These are phyloP conservation scores for Zaprionus lineosus DNA, from an alignment of 2,888 invertebrate species.

Conservation along the genomic window DNA sequence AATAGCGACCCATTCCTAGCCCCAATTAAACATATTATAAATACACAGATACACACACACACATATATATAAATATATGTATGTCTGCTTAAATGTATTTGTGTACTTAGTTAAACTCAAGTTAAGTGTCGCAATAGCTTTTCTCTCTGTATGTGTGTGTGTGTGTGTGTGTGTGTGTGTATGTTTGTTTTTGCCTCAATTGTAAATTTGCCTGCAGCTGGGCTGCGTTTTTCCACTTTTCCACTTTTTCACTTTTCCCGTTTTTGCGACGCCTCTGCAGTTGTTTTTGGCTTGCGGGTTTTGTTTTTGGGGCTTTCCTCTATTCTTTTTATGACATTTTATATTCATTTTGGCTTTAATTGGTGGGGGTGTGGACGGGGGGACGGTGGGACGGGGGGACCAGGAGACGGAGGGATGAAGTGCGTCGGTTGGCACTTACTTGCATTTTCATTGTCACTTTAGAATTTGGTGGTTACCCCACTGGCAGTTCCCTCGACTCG, in stretches of 20 bases:
- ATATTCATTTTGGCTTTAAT: constrained; percentile 71
- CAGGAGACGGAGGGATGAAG: no score
- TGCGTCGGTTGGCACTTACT: constrained; percentile 71
- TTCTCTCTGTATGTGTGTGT: neutral
- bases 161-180: neutral
- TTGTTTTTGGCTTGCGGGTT: constrained; percentile 40
- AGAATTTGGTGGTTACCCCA: constrained; percentile 33
- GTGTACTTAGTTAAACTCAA: constrained; percentile 43
- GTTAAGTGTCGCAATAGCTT: constrained; percentile 30
- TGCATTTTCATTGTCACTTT: constrained; percentile 74
- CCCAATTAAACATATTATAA: no score
- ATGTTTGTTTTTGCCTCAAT: no score
- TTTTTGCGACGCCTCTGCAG: constrained; percentile 19
- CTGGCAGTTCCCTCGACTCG: neutral
- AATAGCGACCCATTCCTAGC: no score
- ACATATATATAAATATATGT: constrained; percentile 2
- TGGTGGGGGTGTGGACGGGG: no score
- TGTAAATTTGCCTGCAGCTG: constrained; percentile 21
- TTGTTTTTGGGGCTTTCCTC: constrained; percentile 9
- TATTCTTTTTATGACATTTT: constrained; percentile 49
- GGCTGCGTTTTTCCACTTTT: constrained; percentile 41
- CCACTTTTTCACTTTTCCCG: no score
- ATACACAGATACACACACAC: no score
- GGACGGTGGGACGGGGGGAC: no score
- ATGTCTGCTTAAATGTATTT: neutral